These are phyloP conservation scores for Tetropium fuscum DNA, from an alignment of 2,888 invertebrate genomes.

Conservation along the genomic window DNA sequence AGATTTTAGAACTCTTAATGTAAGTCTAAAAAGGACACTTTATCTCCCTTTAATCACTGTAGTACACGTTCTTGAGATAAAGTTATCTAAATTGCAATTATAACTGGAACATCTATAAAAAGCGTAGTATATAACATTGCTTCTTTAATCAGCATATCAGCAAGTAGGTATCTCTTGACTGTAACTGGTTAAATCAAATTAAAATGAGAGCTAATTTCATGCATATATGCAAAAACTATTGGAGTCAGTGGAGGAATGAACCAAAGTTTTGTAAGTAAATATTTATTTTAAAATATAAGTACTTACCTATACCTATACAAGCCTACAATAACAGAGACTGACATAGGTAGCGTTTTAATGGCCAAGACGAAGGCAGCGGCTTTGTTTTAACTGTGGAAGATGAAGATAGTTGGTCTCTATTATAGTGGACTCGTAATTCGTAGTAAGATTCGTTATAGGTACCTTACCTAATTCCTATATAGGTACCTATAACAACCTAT, in stretches of 20 bases:
- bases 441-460: too few species aligned
- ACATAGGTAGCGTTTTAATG: too few species aligned
- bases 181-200: background rate
- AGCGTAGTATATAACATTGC: conserved; percentile 10
- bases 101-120: conserved; percentile 21
- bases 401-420: too few species aligned
- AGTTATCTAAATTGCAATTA: conserved; percentile 17
- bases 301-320: too few species aligned
- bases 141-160: conserved; percentile 13
- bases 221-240: conserved; percentile 8
- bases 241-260: conserved; percentile 16
- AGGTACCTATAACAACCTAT: too few species aligned
- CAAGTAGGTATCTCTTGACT: conserved; percentile 8
- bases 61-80: conserved; percentile 16
- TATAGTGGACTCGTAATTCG: too few species aligned
- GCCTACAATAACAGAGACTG: too few species aligned
- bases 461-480: too few species aligned
- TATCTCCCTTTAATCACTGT: conserved; percentile 13
- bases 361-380: too few species aligned
- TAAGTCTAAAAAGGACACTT: conserved; percentile 15
- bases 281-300: too few species aligned
- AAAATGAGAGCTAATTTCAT: conserved; percentile 12
- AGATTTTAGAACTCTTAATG: conserved; percentile 18
- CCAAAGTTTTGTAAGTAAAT: conserved; percentile 18
- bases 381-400: too few species aligned